Evolutionary conservation across 2,113 vertebrate genomes (phyloP), one percentile per base, ranked within the genome.

Genomic region (Stegostoma tigrinum): DNA sequence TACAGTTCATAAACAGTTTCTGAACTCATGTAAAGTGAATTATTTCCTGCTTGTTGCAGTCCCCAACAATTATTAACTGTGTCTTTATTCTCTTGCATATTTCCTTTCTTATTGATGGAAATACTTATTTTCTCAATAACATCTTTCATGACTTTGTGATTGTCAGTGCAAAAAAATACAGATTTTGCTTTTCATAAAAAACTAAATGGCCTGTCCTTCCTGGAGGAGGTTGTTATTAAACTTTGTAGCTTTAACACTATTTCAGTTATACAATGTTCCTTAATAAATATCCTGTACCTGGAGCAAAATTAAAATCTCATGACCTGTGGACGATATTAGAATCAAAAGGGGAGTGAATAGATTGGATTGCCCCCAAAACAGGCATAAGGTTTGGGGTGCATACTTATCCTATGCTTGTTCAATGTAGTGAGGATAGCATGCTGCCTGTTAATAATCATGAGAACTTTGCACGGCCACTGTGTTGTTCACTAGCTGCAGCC

Each of bases 71-170:
- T 93, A n/a, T 93, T 93, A 66, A 93, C 38, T 61, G 89, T 42
- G 89, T 7, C n/a, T 38, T 23, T 5, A 93, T 93, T 93, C 89
- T 38, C 34, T 38, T 93, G 34, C n/a, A 66, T 34, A 67, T 38
- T 93, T 93, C 87, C 86, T 64, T 91, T 91, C 61, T 34, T 38
- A 34, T 67, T 93, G 61, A 67, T 93, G 89, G 89, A 66, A 93
- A 42, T 34, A 66, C 66, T 93, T 93, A 93, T 64, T 7, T 21
- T 93, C 34, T 66, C 55, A 93, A n/a, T 93, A 21, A 10, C 23
- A n/a, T 55, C 64, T 66, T 91, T 38, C 64, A n/a, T 66, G 30
- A 21, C 34, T 66, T 93, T 64, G 86, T 55, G 87, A n/a, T 91
- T 19, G 34, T 24, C 61, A 61, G 87, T 66, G 7, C 15, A 17